A percentile compares a stretch with the other conserved stretches of the same genome.
Evolutionary conservation across 2,888 invertebrate genomes (phyloP).

Genomic region (Scelioninae gen. 1): DNA sequence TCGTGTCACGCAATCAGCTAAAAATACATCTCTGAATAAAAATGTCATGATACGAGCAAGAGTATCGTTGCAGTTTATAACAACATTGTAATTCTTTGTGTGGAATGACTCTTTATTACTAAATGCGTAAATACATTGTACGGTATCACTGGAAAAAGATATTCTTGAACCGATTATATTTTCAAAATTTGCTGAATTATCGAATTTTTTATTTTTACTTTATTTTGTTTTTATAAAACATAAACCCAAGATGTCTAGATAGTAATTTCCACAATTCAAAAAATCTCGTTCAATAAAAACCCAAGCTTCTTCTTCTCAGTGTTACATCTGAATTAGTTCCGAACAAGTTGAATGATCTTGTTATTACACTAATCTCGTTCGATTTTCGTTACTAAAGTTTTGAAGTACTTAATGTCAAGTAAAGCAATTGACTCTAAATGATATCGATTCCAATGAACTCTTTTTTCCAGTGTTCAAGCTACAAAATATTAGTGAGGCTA

Average conservation of each 20-base stretch:
- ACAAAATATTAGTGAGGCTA: constrained; percentile 59
- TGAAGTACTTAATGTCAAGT: too few relatives aligned
- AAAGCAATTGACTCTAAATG: too few relatives aligned
- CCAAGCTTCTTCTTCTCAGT: too few relatives aligned
- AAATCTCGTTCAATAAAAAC: too few relatives aligned
- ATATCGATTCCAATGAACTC: constrained; percentile 19
- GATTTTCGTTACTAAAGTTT: too few relatives aligned
- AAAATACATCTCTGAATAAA: constrained; percentile 49
- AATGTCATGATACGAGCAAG: constrained; percentile 14
- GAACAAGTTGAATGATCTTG: not conserved
- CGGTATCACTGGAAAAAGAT: constrained; percentile 4
- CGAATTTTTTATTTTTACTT: too few relatives aligned
- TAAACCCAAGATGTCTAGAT: too few relatives aligned
- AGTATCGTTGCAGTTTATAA: constrained; percentile 8
- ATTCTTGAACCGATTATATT: constrained; percentile 2
- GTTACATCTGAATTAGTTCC: too few relatives aligned
- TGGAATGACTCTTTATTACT: constrained; percentile 3
- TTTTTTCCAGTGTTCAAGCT: constrained; percentile 32
- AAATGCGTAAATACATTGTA: constrained; percentile 6
- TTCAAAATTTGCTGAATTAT: not conserved
- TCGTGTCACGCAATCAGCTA: constrained; percentile 15
- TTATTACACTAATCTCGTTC: too few relatives aligned
- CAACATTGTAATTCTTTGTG: constrained; percentile 17
- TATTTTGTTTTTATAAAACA: too few relatives aligned
- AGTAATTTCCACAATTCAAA: too few relatives aligned